Evolutionary conservation across 2,888 invertebrate species (phyloP).

Genomic region (Drosophila subquinaria): DNA sequence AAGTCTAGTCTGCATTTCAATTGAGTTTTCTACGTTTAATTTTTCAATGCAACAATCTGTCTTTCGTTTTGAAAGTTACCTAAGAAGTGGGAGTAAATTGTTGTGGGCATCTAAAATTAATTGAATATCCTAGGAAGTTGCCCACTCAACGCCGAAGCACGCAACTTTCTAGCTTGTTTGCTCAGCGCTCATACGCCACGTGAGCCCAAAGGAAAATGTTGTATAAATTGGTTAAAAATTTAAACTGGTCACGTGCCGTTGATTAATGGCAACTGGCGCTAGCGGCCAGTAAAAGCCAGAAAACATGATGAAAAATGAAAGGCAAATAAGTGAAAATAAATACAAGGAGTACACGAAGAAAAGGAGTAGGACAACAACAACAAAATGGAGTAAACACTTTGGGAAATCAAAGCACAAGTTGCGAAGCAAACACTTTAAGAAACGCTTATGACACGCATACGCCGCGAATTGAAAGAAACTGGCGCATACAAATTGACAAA

Average conservation of each 20-base stretch:
- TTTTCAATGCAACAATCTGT: background rate
- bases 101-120: conserved; percentile 50
- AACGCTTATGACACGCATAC: conserved; percentile 81
- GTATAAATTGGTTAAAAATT: conserved; percentile 69
- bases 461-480: conserved; percentile 75
- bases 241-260: conserved; percentile 79
- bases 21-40: background rate
- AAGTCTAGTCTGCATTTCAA: background rate
- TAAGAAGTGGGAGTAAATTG: conserved; percentile 27
- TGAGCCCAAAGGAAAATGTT: conserved; percentile 38
- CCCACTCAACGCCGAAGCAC: background rate
- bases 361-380: conserved; percentile 18
- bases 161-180: conserved; percentile 43
- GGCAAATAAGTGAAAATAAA: conserved; percentile 68
- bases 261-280: conserved; percentile 67
- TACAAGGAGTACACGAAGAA: conserved; percentile 10
- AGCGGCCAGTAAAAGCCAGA: conserved; percentile 27
- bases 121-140: conserved; percentile 41
- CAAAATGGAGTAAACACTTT: conserved; percentile 27
- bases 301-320: conserved; percentile 64
- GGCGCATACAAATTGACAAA: conserved; percentile 84
- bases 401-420: conserved; percentile 66
- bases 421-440: conserved; percentile 75
- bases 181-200: conserved; percentile 63
- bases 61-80: background rate